Base-by-base conservation (phyloP, 2,888 invertebrate species). In the Machimus atricapillus region DNA sequence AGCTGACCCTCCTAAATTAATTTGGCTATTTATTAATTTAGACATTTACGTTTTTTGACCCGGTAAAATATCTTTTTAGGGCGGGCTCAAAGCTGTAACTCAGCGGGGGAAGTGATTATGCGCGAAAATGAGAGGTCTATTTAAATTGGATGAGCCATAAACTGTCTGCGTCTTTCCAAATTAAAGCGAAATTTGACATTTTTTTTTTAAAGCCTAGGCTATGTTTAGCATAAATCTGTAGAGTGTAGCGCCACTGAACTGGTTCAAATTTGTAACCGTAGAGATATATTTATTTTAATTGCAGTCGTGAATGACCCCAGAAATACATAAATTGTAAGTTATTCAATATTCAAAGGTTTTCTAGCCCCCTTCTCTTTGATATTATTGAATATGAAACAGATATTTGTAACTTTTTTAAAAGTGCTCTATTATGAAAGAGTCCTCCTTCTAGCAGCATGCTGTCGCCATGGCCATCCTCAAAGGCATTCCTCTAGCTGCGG, bases 11-110 rank as follows among this genome's bases (percentile, higher is more conserved):
- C 19, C 52, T 52, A 46, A 79, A 79, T 79, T 79, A 79, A 79
- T 79, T 79, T 79, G 40, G 79, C 79, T 79, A 79, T 79, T 79
- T 79, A 79, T 79, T 79, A 79, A 79, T 79, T 52, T 79, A 79
- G 79, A 79, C 79, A 79, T 79, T 79, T 79, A 79, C 79, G 79
- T 52, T 79, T 74, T 79, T 40, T 27, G 79, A 31, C 79, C 23
- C 31, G 52, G 27, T 27, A 79, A 79, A 79, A 79, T 79, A 79
- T 79, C 52, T 79, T n/a, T 52, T 79, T 79, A 37, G 52, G 79
- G 52, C 52, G 31, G 31, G 46, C 79, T 52, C 14, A 46, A 56
- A 79, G 66, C 52, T 27, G 52, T 79, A 52, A 31, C 79, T 16
- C 79, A 79, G 79, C 79, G 31, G 79, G 79, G 46, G 79, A 79